These are phyloP conservation scores for Hyperopisus bebe DNA, from an alignment of 2,113 vertebrate species.

Conservation along the genomic window DNA sequence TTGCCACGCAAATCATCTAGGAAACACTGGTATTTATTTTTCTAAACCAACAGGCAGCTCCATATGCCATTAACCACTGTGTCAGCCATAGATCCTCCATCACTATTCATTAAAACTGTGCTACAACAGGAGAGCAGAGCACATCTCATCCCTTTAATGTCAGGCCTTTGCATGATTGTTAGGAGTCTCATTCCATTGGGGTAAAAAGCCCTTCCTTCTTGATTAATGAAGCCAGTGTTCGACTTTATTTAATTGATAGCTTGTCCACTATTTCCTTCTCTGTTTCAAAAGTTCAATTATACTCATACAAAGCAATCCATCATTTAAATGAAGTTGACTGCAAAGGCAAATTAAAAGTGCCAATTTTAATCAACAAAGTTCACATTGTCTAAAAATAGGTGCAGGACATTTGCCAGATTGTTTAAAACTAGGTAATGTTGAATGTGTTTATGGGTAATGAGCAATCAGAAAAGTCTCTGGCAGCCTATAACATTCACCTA, in stretches of 20 bases:
- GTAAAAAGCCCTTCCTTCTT: conserved; percentile 34
- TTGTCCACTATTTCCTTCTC: conserved; percentile 57
- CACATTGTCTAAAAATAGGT: conserved; percentile 21
- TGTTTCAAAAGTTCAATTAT: conserved; percentile 66
- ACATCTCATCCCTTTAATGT: conserved; percentile 26
- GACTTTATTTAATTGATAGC: conserved; percentile 62
- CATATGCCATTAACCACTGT: conserved; percentile 20
- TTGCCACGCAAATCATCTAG: conserved; percentile 11
- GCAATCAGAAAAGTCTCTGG: conserved; percentile 18
- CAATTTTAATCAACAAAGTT: conserved; percentile 62
- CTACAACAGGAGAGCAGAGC: conserved; percentile 1
- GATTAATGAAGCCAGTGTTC: conserved; percentile 58
- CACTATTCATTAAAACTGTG: conserved; percentile 28
- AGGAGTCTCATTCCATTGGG: conserved; percentile 24
- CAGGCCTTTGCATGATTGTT: conserved; percentile 26
- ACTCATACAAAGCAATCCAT: conserved; percentile 63
- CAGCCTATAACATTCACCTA: conserved; percentile 1
- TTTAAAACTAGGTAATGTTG: conserved; percentile 28
- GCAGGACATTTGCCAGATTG: conserved; percentile 26
- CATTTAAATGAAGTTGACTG: conserved; percentile 60
- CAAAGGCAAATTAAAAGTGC: conserved; percentile 66
- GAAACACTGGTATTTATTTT: conserved; percentile 27
- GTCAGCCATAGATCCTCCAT: conserved; percentile 21
- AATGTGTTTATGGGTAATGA: conserved; percentile 13
- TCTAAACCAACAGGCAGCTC: conserved; percentile 8